phyloP scores from a whole-genome alignment of 1,140 invertebrate genomes.

The Homalodisca vitripennis region DNA sequence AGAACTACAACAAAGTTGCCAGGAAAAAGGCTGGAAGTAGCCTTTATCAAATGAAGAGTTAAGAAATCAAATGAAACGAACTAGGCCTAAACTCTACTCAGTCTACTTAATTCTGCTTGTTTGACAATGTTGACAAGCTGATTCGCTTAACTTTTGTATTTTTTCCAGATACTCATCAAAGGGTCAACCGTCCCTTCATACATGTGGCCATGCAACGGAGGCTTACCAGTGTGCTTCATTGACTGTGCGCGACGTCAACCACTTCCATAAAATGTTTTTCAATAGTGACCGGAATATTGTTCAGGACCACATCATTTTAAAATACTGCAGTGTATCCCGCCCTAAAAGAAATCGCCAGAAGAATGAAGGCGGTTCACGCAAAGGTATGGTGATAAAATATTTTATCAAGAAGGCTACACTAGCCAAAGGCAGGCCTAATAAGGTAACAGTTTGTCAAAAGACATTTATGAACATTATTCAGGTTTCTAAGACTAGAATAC shows the following conservation, averaged over 20 bases:
- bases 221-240: neutral
- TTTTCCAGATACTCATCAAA: neutral
- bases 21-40: constrained; percentile 3
- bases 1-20: constrained; percentile 1
- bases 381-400: neutral
- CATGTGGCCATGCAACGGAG: too few relatives aligned
- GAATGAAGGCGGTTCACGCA: neutral
- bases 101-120: constrained; percentile 32
- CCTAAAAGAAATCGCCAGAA: neutral
- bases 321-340: neutral
- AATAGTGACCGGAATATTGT: neutral
- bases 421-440: neutral
- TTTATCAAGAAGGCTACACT: neutral
- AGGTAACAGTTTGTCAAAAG: constrained; percentile 7
- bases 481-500: neutral
- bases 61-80: neutral
- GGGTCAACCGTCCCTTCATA: too few relatives aligned
- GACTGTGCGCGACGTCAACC: neutral
- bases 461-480: constrained; percentile 12
- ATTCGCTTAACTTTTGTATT: neutral
- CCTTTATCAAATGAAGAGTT: constrained; percentile 36
- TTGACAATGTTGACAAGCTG: constrained; percentile 29
- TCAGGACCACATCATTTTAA: neutral
- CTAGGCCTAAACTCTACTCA: constrained; percentile 19
- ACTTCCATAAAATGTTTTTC: neutral